A percentile compares a stretch with the other conserved stretches of the same genome.
Evolutionary conservation across 2,113 vertebrate species (phyloP).

Genomic region (Caranx melampygus): DNA sequence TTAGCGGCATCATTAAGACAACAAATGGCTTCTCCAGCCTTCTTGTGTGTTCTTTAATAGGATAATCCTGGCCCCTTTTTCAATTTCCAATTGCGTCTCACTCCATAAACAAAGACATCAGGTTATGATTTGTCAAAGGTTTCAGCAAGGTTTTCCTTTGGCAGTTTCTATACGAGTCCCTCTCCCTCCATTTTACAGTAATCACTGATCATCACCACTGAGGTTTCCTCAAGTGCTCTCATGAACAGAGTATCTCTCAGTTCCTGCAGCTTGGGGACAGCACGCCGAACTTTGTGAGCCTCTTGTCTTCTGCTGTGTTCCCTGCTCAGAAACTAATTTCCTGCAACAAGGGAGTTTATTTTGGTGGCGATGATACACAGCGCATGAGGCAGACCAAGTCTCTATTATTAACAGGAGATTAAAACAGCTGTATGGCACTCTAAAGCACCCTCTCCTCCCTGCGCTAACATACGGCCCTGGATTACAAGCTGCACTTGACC

Average conservation of each 20-base stretch:
- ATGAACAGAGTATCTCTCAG: constrained; percentile 65
- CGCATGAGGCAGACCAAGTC: constrained; percentile 87
- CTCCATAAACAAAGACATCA: constrained; percentile 62
- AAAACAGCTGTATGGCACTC: constrained; percentile 97
- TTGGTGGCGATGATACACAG: constrained; percentile 77
- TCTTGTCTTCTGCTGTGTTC: constrained; percentile 72
- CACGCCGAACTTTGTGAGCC: constrained; percentile 70
- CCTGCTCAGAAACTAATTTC: constrained; percentile 76
- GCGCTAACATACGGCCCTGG: constrained; percentile 93
- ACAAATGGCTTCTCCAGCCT: constrained; percentile 69
- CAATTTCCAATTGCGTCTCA: constrained; percentile 42
- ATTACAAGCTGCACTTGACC: constrained; percentile 98
- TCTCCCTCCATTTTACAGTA: constrained; percentile 68
- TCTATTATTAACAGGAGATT: constrained; percentile 97
- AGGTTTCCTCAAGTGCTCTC: constrained; percentile 69
- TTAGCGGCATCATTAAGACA: constrained; percentile 76
- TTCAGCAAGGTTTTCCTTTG: constrained; percentile 39
- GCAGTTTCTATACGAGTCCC: constrained; percentile 36
- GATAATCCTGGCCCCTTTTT: constrained; percentile 68
- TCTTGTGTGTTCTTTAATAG: constrained; percentile 54
- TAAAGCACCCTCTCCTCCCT: constrained; percentile 90
- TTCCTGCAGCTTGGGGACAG: constrained; percentile 60
- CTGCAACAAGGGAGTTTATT: constrained; percentile 79
- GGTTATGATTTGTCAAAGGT: constrained; percentile 46
- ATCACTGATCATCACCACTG: constrained; percentile 73